Evolutionary conservation across 1,140 invertebrate species (phyloP).

Genomic region (Panagrolaimus sp.): DNA sequence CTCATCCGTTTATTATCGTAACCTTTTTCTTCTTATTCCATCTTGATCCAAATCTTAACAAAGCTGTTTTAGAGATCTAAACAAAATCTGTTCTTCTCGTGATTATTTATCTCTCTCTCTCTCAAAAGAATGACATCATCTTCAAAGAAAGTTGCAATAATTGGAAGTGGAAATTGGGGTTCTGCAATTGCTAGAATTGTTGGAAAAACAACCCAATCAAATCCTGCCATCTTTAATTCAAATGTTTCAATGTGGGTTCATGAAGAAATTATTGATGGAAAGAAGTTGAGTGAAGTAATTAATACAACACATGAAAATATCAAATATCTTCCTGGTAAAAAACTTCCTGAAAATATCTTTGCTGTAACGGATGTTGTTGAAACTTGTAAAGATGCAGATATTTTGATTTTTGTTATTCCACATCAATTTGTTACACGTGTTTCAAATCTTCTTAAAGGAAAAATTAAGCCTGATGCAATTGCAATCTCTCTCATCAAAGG

Average conservation of each 20-base stretch:
- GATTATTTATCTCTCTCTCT: no score
- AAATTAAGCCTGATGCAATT: constrained; percentile 82
- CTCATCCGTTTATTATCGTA: no score
- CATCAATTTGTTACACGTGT: constrained; percentile 89
- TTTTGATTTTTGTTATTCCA: constrained; percentile 91
- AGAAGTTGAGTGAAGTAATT: constrained; percentile 95
- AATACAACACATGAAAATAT: constrained; percentile 96
- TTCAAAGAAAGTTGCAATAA: constrained; percentile 51
- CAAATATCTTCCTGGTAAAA: constrained; percentile 92
- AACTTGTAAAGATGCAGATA: constrained; percentile 82
- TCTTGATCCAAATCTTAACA: no score
- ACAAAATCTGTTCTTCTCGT: no score
- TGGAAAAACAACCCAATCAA: constrained; percentile 75
- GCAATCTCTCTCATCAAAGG: constrained; percentile 86
- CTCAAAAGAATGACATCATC: no score
- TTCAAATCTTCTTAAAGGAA: constrained; percentile 63
- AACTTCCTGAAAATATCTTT: constrained; percentile 71
- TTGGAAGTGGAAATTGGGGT: constrained; percentile 67
- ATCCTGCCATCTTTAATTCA: constrained; percentile 74
- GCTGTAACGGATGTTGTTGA: constrained; percentile 86
- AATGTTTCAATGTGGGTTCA: constrained; percentile 94
- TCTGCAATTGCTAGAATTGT: constrained; percentile 98
- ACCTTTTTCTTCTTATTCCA: no score
- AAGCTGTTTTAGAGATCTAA: no score
- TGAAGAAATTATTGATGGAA: constrained; percentile 88